Base-by-base conservation (phyloP, 2,888 invertebrate species). In the Zhengitettix transpicula region DNA sequence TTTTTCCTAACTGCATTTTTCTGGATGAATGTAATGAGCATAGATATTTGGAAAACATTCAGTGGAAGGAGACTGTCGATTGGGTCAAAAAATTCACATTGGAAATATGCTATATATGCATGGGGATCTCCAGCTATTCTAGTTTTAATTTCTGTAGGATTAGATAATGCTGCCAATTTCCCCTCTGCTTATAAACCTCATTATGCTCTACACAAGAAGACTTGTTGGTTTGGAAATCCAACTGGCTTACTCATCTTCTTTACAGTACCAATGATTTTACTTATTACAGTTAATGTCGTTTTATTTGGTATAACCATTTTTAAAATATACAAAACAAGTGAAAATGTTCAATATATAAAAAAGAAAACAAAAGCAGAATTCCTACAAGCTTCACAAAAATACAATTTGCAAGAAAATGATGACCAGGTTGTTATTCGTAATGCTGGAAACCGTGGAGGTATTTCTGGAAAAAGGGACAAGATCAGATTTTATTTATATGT, bases 21-120 rank as follows among this genome's bases (percentile, higher is more conserved):
- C 63, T 77, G 77, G 77, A 73, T 74, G 72, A 75, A 71, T 63
- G 69, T 74, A 10, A 71, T 76, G 69, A 72, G 74, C 51, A 67
- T 73, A 58, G 75, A 75, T 63, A 70, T 75, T 52, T 74, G 72
- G 68, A 66, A 71, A 53, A 75, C 75, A 0, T 75, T 76, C 62
- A n/a, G 40, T 2, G 16, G 52, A 5, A n/a, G 11, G 16, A 14
- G 12, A 17, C 65, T 66, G 16, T 60, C 53, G 57, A 65, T 60
- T 47, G 55, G 60, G 7, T 17, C 56, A 9, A 7, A 14, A 52
- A 64, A 47, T 10, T 62, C 65, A 11, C 65, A 67, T 57, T 41
- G 66, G 42, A 67, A 67, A 60, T 67, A 67, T 53, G 68, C 68
- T 12, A 28, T 69, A 0, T 75, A 74, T 64, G 73, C 71, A 10